A percentile compares a stretch with the other conserved stretches of the same genome.
phyloP scores from a whole-genome alignment of 1,140 invertebrate species.

The Brachionus sp. region DNA sequence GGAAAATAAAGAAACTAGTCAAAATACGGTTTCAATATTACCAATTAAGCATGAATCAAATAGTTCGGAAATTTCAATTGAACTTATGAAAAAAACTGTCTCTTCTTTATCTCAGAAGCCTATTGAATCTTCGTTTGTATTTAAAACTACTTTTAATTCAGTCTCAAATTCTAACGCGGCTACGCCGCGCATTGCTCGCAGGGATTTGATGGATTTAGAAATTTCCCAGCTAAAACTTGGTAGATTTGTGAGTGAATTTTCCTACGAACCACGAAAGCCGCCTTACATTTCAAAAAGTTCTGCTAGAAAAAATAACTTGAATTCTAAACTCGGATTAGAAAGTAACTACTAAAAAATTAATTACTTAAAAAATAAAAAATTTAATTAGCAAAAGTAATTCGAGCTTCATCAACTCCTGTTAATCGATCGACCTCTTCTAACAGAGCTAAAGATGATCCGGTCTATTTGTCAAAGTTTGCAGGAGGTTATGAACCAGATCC shows the following conservation, averaged over 20 bases:
- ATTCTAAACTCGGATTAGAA: background rate
- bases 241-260: background rate
- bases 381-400: background rate
- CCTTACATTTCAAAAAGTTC: background rate
- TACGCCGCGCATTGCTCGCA: background rate
- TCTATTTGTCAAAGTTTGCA: constrained; percentile 91
- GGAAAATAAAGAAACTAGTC: background rate
- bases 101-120: background rate
- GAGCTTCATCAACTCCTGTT: background rate
- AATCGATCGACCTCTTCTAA: background rate
- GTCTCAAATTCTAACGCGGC: background rate
- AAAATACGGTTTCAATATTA: background rate
- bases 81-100: background rate
- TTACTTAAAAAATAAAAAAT: background rate
- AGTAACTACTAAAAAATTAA: background rate
- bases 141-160: background rate
- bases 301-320: background rate
- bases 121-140: background rate
- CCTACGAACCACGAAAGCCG: background rate
- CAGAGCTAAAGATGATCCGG: constrained; percentile 78
- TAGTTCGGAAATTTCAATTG: background rate
- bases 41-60: background rate
- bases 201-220: background rate
- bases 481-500: constrained; percentile 86
- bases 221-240: background rate